A percentile compares a stretch with the other conserved stretches of the same genome.
These are phyloP conservation scores for Cyphomyrus plagiostoma DNA, from an alignment of 2,113 vertebrate species.

Conservation along the genomic window DNA sequence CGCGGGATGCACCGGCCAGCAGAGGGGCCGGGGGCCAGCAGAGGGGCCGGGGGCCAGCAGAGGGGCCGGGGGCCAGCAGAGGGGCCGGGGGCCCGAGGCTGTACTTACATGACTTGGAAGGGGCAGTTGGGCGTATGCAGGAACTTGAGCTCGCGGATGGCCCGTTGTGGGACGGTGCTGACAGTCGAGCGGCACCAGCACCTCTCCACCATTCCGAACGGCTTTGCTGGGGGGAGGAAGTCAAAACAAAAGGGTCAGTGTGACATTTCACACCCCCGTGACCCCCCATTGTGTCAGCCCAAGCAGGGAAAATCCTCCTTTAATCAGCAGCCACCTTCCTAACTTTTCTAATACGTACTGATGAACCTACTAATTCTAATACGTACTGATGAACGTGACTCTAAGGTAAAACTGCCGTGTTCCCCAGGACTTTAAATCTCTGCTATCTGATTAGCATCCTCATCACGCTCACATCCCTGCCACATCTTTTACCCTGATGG, in stretches of 20 bases:
- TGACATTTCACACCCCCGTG: background rate
- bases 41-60: background rate
- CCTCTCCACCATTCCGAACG: constrained; percentile 90
- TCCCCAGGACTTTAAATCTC: background rate
- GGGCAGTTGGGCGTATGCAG: constrained; percentile 91
- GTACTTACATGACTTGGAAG: constrained; percentile 96
- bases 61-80: background rate
- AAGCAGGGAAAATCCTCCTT: constrained; percentile 33
- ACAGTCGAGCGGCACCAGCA: constrained; percentile 90
- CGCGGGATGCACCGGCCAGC: background rate
- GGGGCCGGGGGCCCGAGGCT: background rate
- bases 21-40: background rate
- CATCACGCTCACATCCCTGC: background rate
- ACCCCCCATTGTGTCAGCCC: background rate
- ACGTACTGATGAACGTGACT: background rate
- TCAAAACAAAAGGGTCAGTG: background rate
- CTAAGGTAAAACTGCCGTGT: background rate
- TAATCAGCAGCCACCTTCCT: background rate
- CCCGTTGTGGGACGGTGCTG: constrained; percentile 84
- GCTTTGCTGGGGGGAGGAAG: constrained; percentile 68
- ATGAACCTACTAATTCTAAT: background rate
- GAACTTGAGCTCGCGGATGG: constrained; percentile 93
- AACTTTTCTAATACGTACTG: background rate
- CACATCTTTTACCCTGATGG: background rate
- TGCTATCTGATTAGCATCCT: background rate